Base-by-base conservation (phyloP, 1,140 invertebrate genomes). In the Hetaerina americana region DNA sequence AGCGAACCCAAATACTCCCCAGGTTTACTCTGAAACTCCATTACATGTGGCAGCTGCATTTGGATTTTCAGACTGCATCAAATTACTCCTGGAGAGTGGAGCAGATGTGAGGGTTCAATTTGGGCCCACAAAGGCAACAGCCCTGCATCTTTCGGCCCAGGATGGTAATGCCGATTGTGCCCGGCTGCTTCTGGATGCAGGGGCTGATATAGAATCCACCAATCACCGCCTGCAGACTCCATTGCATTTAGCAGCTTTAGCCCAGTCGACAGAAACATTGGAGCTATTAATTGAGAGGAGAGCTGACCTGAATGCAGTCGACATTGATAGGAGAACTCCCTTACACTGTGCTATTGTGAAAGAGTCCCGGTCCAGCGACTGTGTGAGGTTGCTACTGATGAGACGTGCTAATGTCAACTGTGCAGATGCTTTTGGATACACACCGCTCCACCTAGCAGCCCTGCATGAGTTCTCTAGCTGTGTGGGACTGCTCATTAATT, bases 11-110 rank as follows among this genome's bases (percentile, higher is more conserved):
- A 91, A 92, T 75, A 91, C 89, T 71, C 87, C 88, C 22, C 72
- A 88, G 86, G 87, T 92, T 26, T 92, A 88, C 75, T 92, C 89
- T 5, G 92, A 93, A 81, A 93, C 92, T 0, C 91, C 92, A 0
- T 78, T 95, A 5, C 92, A 94, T 74, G 87, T 93, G 3, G 92
- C 92, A 10, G 89, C 91, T 25, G 86, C 88, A 66, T 80, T 91
- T 31, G 92, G 92, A 10, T 87, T 87, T 27, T 81, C 85, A 0
- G 81, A 82, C 68, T 90, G 89, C 76, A 82, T 91, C 5, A 86
- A 87, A 76, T 77, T 93, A 25, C 80, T 93, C 0, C 80, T 93
- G 27, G 83, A 83, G 69, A 83, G 89, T 73, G 90, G 90, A 26
- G 92, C 92, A 5, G 90, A 92, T 76, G 89, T 92, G 0, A 83